phyloP scores from a whole-genome alignment of 2,888 invertebrate species.

The Pheosia tremula region DNA sequence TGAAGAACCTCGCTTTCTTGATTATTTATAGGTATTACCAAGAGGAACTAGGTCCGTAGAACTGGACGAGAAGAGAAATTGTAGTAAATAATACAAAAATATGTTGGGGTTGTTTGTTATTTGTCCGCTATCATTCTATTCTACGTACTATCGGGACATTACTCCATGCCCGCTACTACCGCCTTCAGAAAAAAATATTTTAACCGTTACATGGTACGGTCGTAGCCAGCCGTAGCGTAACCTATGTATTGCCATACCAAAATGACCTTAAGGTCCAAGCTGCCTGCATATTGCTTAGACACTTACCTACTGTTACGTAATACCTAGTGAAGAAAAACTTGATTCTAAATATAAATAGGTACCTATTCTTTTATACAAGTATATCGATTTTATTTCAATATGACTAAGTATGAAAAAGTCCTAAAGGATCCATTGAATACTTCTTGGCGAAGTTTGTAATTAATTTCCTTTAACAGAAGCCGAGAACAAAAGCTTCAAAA shows the following conservation, averaged over 20 bases:
- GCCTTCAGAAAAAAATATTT: no score
- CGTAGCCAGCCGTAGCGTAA: no score
- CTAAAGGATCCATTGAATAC: constrained; percentile 15
- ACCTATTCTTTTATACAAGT: no score
- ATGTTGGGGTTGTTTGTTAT: constrained; percentile 42
- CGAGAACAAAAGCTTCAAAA: constrained; percentile 25
- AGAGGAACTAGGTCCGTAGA: constrained; percentile 30
- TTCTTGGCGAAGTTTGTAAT: constrained; percentile 31
- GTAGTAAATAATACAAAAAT: constrained; percentile 48
- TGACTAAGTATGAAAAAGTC: constrained; percentile 12
- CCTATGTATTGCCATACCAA: no score
- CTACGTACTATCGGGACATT: no score
- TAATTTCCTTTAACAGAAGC: constrained; percentile 22
- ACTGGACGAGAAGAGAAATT: constrained; percentile 42
- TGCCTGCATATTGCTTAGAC: no score
- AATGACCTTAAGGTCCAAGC: no score
- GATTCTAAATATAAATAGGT: no score
- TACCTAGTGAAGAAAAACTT: no score
- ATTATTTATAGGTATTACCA: constrained; percentile 21
- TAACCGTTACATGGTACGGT: neutral
- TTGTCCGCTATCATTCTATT: constrained; percentile 36
- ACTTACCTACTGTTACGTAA: no score
- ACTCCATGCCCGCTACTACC: no score
- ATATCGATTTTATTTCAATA: no score
- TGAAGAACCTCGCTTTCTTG: constrained; percentile 14